A percentile compares a stretch with the other conserved stretches of the same genome.
These are phyloP conservation scores for Vanessa cardui DNA, from an alignment of 2,888 invertebrate species.

Conservation along the genomic window DNA sequence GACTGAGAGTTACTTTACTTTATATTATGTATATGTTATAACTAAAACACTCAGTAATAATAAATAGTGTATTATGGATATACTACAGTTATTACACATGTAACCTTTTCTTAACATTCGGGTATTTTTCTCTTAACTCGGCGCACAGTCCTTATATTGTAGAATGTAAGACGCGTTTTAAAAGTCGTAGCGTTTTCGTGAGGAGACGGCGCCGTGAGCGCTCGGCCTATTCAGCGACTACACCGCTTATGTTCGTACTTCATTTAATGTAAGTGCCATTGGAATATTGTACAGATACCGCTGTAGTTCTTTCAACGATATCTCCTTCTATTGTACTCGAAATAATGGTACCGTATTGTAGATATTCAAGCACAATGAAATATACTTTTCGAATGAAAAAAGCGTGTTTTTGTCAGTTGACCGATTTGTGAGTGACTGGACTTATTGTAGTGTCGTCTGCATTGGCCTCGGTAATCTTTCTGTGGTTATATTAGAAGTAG, in stretches of 20 bases:
- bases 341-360: conserved; percentile 11
- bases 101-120: no score
- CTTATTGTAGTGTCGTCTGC: neutral
- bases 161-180: neutral
- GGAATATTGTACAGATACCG: conserved; percentile 14
- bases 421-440: neutral
- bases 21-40: no score
- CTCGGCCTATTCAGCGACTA: neutral
- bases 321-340: conserved; percentile 5
- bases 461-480: no score
- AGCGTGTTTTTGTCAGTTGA: conserved; percentile 3
- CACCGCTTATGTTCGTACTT: conserved; percentile 11
- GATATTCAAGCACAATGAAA: conserved; percentile 7
- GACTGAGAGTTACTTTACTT: no score
- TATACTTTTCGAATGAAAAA: neutral
- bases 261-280: conserved; percentile 12
- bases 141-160: no score
- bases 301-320: conserved; percentile 12
- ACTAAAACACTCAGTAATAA: no score
- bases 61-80: no score
- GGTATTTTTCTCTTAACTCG: no score
- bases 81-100: no score
- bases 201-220: neutral
- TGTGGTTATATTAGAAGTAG: no score
- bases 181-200: neutral